Evolutionary conservation across 1,140 invertebrate species (phyloP).

Genomic region (Pectinophora gossypiella): DNA sequence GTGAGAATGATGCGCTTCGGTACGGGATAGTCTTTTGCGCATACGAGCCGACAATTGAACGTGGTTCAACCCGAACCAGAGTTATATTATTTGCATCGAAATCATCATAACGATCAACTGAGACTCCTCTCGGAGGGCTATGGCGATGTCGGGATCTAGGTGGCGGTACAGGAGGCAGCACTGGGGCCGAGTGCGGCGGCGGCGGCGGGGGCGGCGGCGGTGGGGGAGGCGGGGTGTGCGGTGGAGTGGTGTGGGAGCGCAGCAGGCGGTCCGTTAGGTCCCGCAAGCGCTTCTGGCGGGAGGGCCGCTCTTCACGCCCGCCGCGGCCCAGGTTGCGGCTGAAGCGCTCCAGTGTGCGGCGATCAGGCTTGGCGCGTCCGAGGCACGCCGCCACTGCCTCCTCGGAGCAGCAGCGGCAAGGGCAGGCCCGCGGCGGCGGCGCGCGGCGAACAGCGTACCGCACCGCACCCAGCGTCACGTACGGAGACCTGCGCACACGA

Average conservation of each 20-base stretch:
- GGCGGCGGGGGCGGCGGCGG: conserved; percentile 49
- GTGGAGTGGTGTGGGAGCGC: conserved; percentile 40
- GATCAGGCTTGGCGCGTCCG: conserved; percentile 66
- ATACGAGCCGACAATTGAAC: conserved; percentile 76
- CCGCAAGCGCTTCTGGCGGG: conserved; percentile 80
- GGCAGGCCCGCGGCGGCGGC: conserved; percentile 61
- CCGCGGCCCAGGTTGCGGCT: conserved; percentile 82
- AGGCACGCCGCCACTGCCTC: conserved; percentile 73
- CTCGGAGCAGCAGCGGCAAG: conserved; percentile 69
- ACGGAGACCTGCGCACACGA: conserved; percentile 70
- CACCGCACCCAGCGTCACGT: conserved; percentile 77
- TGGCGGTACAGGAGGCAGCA: conserved; percentile 57
- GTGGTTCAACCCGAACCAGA: conserved; percentile 75
- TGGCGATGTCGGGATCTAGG: conserved; percentile 50
- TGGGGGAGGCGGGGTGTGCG: conserved; percentile 40
- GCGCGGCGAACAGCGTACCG: conserved; percentile 77
- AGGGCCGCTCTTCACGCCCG: conserved; percentile 69
- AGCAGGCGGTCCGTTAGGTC: conserved; percentile 85
- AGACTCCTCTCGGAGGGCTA: conserved; percentile 48
- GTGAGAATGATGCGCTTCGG: conserved; percentile 89
- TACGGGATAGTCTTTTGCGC: conserved; percentile 79
- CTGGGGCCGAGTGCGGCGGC: conserved; percentile 49
- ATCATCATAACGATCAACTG: conserved; percentile 56
- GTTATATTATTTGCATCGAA: conserved; percentile 65
- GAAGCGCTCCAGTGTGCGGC: conserved; percentile 84